Percentiles rank a stretch among this genome's conserved stretches.
Evolutionary conservation across 2,888 invertebrate species (phyloP).

Genomic region (Eretmocerus hayati): DNA sequence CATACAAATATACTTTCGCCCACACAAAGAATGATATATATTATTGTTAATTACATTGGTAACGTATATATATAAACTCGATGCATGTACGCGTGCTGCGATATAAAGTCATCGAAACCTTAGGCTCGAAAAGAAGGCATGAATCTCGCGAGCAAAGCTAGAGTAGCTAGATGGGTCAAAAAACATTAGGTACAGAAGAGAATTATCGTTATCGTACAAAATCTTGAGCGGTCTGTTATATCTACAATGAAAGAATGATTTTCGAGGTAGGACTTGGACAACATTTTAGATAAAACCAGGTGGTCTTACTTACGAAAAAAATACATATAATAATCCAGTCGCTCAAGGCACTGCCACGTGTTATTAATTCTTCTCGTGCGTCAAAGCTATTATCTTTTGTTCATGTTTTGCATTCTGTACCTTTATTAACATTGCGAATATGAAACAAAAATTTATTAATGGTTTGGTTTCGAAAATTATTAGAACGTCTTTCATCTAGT

Average conservation of each 20-base stretch:
- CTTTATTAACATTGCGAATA: constrained; percentile 9
- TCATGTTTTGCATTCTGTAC: constrained; percentile 9
- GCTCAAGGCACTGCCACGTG: constrained; percentile 46
- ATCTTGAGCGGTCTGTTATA: constrained; percentile 44
- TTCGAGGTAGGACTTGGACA: too few species aligned
- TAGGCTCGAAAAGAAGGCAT: constrained; percentile 40
- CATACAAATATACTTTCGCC: too few species aligned
- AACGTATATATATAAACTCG: constrained; percentile 23
- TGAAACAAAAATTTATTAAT: too few species aligned
- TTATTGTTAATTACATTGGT: constrained; percentile 26
- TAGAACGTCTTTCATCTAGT: constrained; percentile 2
- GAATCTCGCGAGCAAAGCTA: constrained; percentile 45
- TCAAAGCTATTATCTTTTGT: constrained; percentile 27
- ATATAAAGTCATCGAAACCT: constrained; percentile 25
- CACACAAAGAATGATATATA: constrained; percentile 24
- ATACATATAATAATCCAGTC: too few species aligned
- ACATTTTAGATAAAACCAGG: constrained; percentile 31
- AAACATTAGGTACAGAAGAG: constrained; percentile 26
- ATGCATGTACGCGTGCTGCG: constrained; percentile 32
- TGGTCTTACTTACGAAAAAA: constrained; percentile 28
- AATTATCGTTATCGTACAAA: constrained; percentile 42
- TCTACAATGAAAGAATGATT: constrained; percentile 38
- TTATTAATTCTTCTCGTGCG: constrained; percentile 28
- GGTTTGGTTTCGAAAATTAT: too few species aligned
- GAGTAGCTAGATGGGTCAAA: constrained; percentile 40